A percentile compares a stretch with the other conserved stretches of the same genome.
These are phyloP conservation scores for Eurytoma adleriae DNA, from an alignment of 2,888 invertebrate genomes.

Conservation along the genomic window DNA sequence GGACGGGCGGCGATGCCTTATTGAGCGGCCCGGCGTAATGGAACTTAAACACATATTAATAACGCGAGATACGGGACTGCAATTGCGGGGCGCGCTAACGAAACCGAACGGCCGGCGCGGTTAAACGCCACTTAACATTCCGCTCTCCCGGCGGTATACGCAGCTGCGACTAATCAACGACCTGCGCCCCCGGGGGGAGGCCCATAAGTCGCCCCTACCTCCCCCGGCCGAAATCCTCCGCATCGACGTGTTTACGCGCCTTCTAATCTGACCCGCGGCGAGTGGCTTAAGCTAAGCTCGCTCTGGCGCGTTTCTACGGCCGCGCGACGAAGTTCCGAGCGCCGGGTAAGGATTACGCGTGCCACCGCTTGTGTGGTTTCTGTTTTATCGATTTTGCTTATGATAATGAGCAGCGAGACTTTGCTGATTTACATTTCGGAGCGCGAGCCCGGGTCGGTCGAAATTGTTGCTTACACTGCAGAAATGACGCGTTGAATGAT, in stretches of 20 bases:
- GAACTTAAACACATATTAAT: constrained; percentile 69
- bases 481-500: too few relatives aligned
- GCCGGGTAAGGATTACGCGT: constrained; percentile 25
- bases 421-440: not conserved
- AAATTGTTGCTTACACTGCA: too few relatives aligned
- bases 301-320: constrained; percentile 5
- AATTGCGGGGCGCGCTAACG: constrained; percentile 68
- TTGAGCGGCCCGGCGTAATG: constrained; percentile 61
- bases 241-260: constrained; percentile 33
- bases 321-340: not conserved
- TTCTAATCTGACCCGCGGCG: constrained; percentile 33
- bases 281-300: constrained; percentile 35
- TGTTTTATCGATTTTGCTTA: constrained; percentile 24
- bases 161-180: not conserved
- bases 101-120: constrained; percentile 69
- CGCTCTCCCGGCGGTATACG: constrained; percentile 50
- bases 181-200: not conserved
- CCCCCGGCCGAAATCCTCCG: not conserved
- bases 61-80: constrained; percentile 62
- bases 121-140: constrained; percentile 71
- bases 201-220: not conserved
- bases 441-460: too few relatives aligned
- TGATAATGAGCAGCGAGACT: not conserved
- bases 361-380: constrained; percentile 11
- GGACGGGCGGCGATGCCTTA: not conserved